Evolutionary conservation across 2,797 vertebrate genomes (phyloP), one percentile per base, ranked within the genome.

Genomic region (Phoeniculus purpureus): DNA sequence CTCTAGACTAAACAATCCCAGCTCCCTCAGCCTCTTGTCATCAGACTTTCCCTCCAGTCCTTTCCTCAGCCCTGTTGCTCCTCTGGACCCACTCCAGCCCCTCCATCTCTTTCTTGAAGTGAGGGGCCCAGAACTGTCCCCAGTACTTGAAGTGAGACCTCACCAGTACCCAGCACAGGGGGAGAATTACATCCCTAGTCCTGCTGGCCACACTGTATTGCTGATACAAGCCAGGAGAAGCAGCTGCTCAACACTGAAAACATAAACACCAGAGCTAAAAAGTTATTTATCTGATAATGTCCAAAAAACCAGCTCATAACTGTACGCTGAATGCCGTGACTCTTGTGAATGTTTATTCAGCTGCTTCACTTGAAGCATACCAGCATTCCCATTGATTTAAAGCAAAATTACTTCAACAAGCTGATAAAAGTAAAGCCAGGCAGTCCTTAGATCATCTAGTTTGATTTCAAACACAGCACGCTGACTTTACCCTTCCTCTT

Each of bases 371-470:
- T 87, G 68, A 85, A 89, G 83, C 59, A 56, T 71, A 59, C 85
- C 83, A 83, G 72, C 75, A 78, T 66, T 76, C 40, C 65, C 52
- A 81, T 78, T 95, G 85, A 88, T 74, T 90, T 93, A 55, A 77
- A 88, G 64, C 23, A 79, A 76, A 81, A 90, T 67, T 88, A 76
- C 70, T 94, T 92, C 80, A 92, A 70, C 58, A 87, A 74, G 25
- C 58, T 93, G 92, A 89, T 92, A 92, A 91, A 95, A 88, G 90
- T 65, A 87, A 91, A 88, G 83, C 29, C 68, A 72, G 25, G 45
- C 26, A 86, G 59, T 48, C 68, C 82, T 88, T 90, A 93, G 72
- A 70, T 85, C 89, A 90, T 77, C 51, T 62, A 79, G 74, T 67
- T 56, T 81, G 61, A 88, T 64, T 83, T 91, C 58, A 83, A 88